A percentile compares a stretch with the other conserved stretches of the same genome.
Evolutionary conservation across 2,888 invertebrate genomes (phyloP).

Genomic region (Ochropleura leucogaster): DNA sequence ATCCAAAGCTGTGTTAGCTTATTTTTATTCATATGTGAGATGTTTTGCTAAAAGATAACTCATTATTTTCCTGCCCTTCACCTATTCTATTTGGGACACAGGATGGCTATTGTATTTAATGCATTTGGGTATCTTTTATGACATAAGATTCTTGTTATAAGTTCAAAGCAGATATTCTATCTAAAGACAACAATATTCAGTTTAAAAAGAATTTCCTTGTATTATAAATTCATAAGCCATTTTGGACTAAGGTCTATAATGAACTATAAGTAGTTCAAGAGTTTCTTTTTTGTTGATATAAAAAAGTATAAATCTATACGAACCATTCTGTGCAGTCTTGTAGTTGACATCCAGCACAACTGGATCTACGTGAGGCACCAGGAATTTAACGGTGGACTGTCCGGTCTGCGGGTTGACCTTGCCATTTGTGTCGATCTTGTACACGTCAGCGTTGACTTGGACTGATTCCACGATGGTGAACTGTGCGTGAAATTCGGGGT

Average conservation of each 20-base stretch:
- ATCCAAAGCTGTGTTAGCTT: background rate
- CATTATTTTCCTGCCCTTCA: too few species aligned
- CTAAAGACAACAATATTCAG: too few species aligned
- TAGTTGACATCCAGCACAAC: slow-evolving; percentile 84
- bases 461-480: slow-evolving; percentile 79
- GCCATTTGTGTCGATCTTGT: slow-evolving; percentile 86
- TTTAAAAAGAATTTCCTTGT: too few species aligned
- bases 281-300: too few species aligned
- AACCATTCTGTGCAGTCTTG: slow-evolving; percentile 81
- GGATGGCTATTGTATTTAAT: background rate
- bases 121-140: too few species aligned
- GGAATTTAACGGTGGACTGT: slow-evolving; percentile 79
- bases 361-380: slow-evolving; percentile 87
- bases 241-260: too few species aligned
- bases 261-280: too few species aligned
- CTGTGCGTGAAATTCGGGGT: slow-evolving; percentile 66
- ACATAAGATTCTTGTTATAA: background rate
- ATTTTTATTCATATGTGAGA: too few species aligned
- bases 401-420: slow-evolving; percentile 79
- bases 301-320: slow-evolving; percentile 43
- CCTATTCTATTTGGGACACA: background rate
- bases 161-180: background rate
- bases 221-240: too few species aligned
- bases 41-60: too few species aligned
- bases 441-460: slow-evolving; percentile 89